These are phyloP conservation scores for Pituophis catenifer DNA, from an alignment of 2,113 vertebrate species.

Conservation along the genomic window DNA sequence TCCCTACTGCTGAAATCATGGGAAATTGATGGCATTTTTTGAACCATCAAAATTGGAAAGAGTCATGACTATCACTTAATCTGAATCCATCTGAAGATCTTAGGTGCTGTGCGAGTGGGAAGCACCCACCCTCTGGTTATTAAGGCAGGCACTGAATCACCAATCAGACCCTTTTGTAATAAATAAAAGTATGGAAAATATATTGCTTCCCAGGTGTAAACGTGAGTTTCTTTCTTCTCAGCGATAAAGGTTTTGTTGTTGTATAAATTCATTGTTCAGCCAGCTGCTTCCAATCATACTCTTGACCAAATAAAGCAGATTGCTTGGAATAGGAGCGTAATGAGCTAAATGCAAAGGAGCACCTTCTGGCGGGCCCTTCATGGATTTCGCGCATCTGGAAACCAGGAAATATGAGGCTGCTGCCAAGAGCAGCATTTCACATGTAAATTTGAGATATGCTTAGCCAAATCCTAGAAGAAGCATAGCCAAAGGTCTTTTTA, in stretches of 20 bases:
- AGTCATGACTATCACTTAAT: not conserved
- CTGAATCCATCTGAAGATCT: not conserved
- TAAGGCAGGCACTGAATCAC: not conserved
- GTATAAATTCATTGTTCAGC: not conserved
- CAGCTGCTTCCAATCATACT: not conserved
- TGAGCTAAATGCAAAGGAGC: not conserved
- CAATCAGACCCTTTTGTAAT: not conserved
- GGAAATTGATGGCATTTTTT: not conserved
- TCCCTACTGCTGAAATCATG: not conserved
- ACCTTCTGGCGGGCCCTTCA: not conserved
- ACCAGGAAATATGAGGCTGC: not conserved
- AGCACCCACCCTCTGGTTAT: not conserved
- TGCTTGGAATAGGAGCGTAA: not conserved
- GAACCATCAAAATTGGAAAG: not conserved
- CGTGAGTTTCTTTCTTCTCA: not conserved
- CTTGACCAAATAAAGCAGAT: not conserved
- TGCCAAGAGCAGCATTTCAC: not conserved
- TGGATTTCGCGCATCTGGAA: not conserved
- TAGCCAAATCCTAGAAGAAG: not conserved
- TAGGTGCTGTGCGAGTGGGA: not conserved
- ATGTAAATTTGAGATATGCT: not conserved
- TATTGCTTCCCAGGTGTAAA: not conserved
- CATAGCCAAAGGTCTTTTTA: slow-evolving; percentile 32
- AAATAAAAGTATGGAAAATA: not conserved
- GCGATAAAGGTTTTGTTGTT: not conserved